Percentiles rank a stretch among this genome's conserved stretches.
phyloP scores from a whole-genome alignment of 2,113 vertebrate species.

The Alethe diademata region DNA sequence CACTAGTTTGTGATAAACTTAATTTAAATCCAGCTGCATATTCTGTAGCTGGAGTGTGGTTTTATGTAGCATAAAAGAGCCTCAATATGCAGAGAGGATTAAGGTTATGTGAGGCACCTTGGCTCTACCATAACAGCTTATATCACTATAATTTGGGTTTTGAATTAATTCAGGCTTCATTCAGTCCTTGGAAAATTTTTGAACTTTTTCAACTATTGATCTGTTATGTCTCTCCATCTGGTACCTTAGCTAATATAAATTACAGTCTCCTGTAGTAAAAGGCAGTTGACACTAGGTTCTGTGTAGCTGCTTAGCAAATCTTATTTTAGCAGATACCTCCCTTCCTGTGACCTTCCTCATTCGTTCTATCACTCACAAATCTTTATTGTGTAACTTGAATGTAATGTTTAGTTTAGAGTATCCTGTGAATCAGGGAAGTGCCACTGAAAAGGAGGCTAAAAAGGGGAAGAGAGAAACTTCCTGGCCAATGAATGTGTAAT shows the following conservation, averaged over 20 bases:
- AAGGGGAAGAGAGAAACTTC: conserved; percentile 44
- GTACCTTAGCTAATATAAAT: not conserved
- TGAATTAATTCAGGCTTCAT: not conserved
- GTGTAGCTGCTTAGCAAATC: not conserved
- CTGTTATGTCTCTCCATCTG: not conserved
- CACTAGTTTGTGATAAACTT: not conserved
- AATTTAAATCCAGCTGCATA: not conserved
- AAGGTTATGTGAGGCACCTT: not conserved
- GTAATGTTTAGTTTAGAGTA: conserved; percentile 53
- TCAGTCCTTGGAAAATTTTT: not conserved
- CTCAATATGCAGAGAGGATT: not conserved
- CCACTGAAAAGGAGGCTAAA: conserved; percentile 15
- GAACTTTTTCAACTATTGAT: not conserved
- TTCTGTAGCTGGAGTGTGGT: not conserved
- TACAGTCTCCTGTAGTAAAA: not conserved
- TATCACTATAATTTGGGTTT: not conserved
- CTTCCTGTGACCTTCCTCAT: conserved; percentile 3
- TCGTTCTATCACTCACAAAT: not conserved
- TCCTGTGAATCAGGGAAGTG: conserved; percentile 42
- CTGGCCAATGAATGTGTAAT: conserved; percentile 25
- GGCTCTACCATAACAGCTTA: not conserved
- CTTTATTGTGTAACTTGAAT: conserved; percentile 21
- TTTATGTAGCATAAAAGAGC: not conserved
- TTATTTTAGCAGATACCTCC: conserved; percentile 37
- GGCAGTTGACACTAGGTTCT: not conserved